Base-by-base conservation (phyloP, 2,888 invertebrate species). In the Periphyllus acericola region DNA sequence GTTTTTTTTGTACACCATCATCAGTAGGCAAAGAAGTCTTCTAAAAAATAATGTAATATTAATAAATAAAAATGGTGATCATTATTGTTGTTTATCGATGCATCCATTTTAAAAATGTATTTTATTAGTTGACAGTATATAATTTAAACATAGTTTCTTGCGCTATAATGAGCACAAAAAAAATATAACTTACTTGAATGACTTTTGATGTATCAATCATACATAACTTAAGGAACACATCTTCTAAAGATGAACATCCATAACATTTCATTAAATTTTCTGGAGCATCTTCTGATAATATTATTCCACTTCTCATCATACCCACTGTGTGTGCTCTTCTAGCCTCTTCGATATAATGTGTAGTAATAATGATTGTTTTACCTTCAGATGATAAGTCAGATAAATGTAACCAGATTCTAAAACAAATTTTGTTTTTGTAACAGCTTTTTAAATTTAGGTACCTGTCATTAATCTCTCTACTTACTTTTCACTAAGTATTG, bases 401-500 rank as follows among this genome's bases (percentile, higher is more conserved):
- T 89, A 93, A 90, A 90, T 93, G 92, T 83, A 92, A 92, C 93
- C 93, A 93, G 81, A 93, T 93, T 89, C 93, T 93, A 55, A 36
- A 85, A 85, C n/a, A 71, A 34, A 71, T 14, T 32, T 36, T 4
- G 2, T 29, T 52, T 25, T 60, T 25, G 5, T 25, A 6, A 46
- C 46, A 46, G 14, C 14, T 83, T 60, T 4, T 66, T 66, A 66
- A 8, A 14, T 34, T 32, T 25, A 4, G 11, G 11, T 46, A 36
- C 34, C 32, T 66, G 2, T 66, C 5, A 60, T 68, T n/a, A 0
- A 29, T 14, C 3, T 71, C 29, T n/a, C 14, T 34, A 89, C 93
- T 92, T 91, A 95, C 96, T 94, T 94, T 92, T 96, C 95, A 91
- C 97, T 93, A 85, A 98, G 92, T 89, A 98, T 94, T 0, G 98